phyloP scores from a whole-genome alignment of 2,797 vertebrate genomes.

The Mus spretus region DNA sequence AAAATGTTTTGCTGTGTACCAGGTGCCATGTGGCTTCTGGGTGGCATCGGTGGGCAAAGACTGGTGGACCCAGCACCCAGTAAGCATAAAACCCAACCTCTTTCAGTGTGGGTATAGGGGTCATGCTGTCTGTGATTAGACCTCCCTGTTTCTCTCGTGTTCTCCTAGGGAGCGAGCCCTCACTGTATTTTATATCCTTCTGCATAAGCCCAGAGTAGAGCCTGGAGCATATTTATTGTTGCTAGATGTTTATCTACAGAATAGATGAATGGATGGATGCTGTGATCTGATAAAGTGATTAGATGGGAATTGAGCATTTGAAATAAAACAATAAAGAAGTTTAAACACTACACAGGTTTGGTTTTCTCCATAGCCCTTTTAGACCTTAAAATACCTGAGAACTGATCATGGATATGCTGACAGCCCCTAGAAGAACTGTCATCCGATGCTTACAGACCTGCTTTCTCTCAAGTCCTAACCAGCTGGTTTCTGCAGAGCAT shows the following conservation, averaged over 20 bases:
- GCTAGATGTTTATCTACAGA: conserved; percentile 34
- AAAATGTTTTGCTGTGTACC: conserved; percentile 93
- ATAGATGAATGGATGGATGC: background rate
- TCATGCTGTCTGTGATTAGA: background rate
- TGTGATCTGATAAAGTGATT: background rate
- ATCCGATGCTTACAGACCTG: background rate
- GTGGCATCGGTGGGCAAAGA: conserved; percentile 20
- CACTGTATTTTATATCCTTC: background rate
- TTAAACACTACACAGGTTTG: conserved; percentile 33
- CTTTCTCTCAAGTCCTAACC: background rate
- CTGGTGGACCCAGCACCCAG: background rate
- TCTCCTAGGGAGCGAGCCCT: background rate
- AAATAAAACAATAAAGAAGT: conserved; percentile 21
- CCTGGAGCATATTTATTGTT: background rate
- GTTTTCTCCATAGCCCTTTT: conserved; percentile 24
- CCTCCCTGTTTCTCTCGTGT: background rate
- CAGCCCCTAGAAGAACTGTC: background rate
- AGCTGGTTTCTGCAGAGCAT: conserved; percentile 36
- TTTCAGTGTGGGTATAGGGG: rapidly evolving
- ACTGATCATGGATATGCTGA: background rate
- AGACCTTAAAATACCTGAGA: conserved; percentile 14
- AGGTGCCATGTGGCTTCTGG: conserved; percentile 92
- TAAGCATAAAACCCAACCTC: background rate
- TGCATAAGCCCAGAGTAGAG: background rate
- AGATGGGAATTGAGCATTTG: background rate